These are phyloP conservation scores for Nasonovia ribisnigri DNA, from an alignment of 2,888 invertebrate genomes.

Conservation along the genomic window DNA sequence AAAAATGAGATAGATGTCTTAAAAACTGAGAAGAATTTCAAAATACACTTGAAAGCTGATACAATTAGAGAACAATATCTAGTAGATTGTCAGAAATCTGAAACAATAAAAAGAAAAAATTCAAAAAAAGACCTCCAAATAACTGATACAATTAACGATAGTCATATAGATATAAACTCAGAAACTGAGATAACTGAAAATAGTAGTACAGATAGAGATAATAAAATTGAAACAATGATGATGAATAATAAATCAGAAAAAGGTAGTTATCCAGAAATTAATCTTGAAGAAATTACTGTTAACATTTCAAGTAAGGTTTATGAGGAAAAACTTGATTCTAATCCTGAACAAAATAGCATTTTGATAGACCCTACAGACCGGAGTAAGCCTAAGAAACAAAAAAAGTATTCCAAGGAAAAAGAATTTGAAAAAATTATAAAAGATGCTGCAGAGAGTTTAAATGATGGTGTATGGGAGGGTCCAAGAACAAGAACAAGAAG, in stretches of 20 bases:
- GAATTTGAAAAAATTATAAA: constrained; percentile 61
- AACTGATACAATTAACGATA: not conserved
- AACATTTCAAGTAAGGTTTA: not conserved
- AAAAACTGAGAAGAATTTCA: not conserved
- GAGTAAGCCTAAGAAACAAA: constrained; percentile 35
- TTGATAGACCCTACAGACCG: not conserved
- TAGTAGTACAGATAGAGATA: not conserved
- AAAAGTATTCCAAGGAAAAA: constrained; percentile 58
- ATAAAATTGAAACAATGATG: not conserved
- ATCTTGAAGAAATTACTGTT: not conserved
- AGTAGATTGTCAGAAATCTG: not conserved
- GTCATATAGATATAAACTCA: not conserved
- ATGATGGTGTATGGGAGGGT: not conserved
- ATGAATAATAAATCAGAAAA: not conserved
- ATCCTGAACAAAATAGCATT: not conserved
- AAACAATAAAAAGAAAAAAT: not conserved
- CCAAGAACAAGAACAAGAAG: constrained; percentile 56
- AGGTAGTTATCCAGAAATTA: not conserved
- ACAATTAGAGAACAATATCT: not conserved
- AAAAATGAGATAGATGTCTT: not conserved
- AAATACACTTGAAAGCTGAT: not conserved
- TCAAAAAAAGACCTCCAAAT: not conserved
- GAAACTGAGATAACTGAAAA: not conserved
- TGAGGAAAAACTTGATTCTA: not conserved
- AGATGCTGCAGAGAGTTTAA: constrained; percentile 42